Percentiles rank a stretch among this genome's conserved stretches.
Evolutionary conservation across 2,888 invertebrate species (phyloP).

Genomic region (Trichacis sp.): DNA sequence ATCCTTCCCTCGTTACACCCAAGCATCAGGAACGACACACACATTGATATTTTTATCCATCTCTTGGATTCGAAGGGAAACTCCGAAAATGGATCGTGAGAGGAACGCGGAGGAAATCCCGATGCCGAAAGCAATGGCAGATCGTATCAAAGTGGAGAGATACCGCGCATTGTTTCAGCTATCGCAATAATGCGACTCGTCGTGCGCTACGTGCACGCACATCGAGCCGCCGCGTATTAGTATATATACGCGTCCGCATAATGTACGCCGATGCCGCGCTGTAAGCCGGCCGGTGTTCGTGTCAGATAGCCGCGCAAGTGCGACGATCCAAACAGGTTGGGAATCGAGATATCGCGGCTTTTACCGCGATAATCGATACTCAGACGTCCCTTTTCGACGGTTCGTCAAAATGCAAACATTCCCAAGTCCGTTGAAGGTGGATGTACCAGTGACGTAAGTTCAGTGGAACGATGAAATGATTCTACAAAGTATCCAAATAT

Average conservation of each 20-base stretch:
- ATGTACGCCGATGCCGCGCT: slow-evolving; percentile 27
- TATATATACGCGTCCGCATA: slow-evolving; percentile 26
- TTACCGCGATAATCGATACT: slow-evolving; percentile 51
- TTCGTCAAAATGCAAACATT: no score
- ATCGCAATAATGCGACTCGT: slow-evolving; percentile 51
- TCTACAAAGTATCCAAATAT: no score
- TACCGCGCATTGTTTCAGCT: slow-evolving; percentile 55
- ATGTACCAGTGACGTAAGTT: no score
- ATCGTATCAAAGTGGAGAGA: slow-evolving; percentile 48
- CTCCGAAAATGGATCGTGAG: slow-evolving; percentile 42
- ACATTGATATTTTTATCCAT: slow-evolving; percentile 17
- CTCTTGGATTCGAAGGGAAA: slow-evolving; percentile 31
- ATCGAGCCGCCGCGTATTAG: slow-evolving; percentile 28
- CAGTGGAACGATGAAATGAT: not conserved
- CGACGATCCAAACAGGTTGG: slow-evolving; percentile 23
- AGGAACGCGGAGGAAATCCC: slow-evolving; percentile 39
- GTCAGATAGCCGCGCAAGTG: slow-evolving; percentile 33
- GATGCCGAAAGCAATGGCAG: slow-evolving; percentile 47
- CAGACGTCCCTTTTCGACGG: slow-evolving; percentile 50
- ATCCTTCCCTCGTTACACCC: no score
- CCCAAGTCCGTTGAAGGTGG: no score
- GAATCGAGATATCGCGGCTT: slow-evolving; percentile 49
- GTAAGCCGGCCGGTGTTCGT: slow-evolving; percentile 20
- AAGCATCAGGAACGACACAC: no score
- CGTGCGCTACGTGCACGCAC: slow-evolving; percentile 42